phyloP scores from a whole-genome alignment of 1,140 invertebrate genomes.

The Leptinotarsa lineolata region DNA sequence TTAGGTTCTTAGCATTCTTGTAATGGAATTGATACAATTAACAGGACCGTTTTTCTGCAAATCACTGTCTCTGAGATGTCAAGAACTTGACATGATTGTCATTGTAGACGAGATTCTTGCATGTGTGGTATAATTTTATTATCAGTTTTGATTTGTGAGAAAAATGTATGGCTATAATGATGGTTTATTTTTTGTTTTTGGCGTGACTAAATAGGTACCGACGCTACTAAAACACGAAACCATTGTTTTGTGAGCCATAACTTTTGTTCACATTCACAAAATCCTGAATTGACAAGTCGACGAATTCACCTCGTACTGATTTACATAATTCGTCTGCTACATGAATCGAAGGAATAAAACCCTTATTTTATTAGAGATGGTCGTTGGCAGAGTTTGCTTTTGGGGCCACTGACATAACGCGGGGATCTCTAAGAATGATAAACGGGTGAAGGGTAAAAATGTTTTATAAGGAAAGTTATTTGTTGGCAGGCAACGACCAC shows the following conservation, averaged over 20 bases:
- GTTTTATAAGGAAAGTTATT: constrained; percentile 9
- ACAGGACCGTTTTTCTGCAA: no score
- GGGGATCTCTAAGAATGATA: neutral
- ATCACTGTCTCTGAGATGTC: no score
- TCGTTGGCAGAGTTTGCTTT: constrained; percentile 1
- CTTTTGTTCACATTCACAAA: neutral
- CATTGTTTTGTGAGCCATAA: neutral
- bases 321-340: neutral
- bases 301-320: neutral
- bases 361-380: neutral
- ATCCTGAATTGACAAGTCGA: neutral
- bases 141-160: no score
- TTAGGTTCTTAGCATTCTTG: no score
- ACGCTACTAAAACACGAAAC: neutral
- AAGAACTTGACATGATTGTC: no score
- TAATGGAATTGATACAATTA: no score
- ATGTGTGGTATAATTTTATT: no score
- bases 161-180: neutral
- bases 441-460: constrained; percentile 6
- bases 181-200: neutral
- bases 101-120: no score
- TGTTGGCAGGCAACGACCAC: constrained; percentile 3
- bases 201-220: neutral
- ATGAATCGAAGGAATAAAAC: neutral
- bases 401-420: neutral